Conservation (phyloP, 2,888 invertebrate genomes). For the Halictus ligatus region DNA sequence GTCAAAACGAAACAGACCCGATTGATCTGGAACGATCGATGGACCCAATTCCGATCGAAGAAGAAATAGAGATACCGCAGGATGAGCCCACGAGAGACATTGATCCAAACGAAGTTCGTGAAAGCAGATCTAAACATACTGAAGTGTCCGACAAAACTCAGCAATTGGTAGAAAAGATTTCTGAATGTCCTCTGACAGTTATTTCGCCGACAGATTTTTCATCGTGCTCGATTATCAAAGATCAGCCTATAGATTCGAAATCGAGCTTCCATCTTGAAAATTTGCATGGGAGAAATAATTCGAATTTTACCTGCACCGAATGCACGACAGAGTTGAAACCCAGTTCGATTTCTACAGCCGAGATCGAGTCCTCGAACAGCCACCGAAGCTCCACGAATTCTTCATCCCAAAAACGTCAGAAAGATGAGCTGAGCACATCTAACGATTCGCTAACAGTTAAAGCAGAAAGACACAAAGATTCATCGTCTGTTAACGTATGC, state of each 20-base stretch:
- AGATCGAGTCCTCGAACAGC: background rate
- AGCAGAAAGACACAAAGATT: background rate
- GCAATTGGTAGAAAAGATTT: background rate
- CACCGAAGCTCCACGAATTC: background rate
- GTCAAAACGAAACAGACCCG: background rate
- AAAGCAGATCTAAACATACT: background rate
- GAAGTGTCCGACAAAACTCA: background rate
- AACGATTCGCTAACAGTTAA: background rate
- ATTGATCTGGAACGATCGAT: background rate
- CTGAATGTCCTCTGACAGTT: background rate
- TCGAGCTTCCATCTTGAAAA: background rate
- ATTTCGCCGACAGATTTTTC: background rate
- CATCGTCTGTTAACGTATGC: background rate
- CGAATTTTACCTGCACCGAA: background rate
- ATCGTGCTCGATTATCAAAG: background rate
- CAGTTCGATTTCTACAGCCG: background rate
- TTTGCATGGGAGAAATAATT: background rate
- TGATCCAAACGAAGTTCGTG: background rate
- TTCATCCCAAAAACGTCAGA: background rate
- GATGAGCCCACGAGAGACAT: constrained; percentile 46
- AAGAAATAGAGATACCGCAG: background rate
- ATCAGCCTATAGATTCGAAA: background rate
- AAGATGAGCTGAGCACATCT: background rate
- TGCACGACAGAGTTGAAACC: background rate
- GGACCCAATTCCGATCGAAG: background rate